phyloP scores from a whole-genome alignment of 2,797 vertebrate genomes.

The Crypturellus tataupa region DNA sequence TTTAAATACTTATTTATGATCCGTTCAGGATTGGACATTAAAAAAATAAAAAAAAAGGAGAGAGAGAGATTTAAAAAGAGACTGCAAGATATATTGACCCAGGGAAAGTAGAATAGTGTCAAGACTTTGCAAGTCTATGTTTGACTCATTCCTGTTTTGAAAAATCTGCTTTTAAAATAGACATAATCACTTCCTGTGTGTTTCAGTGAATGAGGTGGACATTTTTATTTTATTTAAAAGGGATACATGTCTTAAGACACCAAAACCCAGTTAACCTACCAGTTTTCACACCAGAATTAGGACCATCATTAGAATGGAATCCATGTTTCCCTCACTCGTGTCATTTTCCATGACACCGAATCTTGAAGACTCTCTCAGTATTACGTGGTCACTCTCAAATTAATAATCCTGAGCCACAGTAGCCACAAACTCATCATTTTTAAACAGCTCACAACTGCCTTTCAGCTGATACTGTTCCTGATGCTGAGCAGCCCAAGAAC shows the following conservation, averaged over 20 bases:
- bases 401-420: background rate
- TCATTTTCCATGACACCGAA: background rate
- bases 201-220: background rate
- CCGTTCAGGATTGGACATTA: background rate
- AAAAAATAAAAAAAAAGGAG: too few relatives aligned
- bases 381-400: background rate
- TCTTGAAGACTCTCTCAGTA: background rate
- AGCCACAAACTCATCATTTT: background rate
- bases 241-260: background rate
- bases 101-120: background rate
- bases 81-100: too few relatives aligned
- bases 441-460: rapidly evolving
- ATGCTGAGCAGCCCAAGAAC: rapidly evolving
- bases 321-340: background rate
- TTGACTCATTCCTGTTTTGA: background rate
- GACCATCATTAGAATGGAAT: background rate
- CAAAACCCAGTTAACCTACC: background rate
- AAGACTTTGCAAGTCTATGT: background rate
- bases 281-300: background rate
- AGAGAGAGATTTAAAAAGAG: too few relatives aligned
- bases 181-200: background rate
- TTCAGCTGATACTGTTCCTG: background rate
- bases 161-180: background rate
- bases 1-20: too few relatives aligned
- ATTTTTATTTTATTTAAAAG: background rate